Percentiles rank a stretch among this genome's conserved stretches.
Conservation (phyloP, 1,140 invertebrate genomes). For the Geopemphigus sp. region DNA sequence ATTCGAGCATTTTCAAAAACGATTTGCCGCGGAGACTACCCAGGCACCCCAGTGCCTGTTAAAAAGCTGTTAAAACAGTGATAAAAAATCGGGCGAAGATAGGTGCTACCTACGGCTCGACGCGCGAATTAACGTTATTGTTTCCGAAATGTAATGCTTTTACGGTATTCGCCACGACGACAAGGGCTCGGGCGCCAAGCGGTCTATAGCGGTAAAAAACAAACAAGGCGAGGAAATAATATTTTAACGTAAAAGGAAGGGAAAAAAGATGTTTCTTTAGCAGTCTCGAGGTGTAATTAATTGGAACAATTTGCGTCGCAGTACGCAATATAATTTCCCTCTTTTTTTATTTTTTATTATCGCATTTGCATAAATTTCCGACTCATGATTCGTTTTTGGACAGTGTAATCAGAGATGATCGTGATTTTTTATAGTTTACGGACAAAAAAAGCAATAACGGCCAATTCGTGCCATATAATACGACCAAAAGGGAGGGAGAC, state of each 20-base stretch:
- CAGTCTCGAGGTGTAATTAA: conserved; percentile 42
- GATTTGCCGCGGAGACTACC: neutral
- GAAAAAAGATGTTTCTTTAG: conserved; percentile 45
- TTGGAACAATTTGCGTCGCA: conserved; percentile 34
- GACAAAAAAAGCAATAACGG: neutral
- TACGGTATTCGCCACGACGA: neutral
- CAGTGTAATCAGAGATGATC: conserved; percentile 33
- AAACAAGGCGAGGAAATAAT: conserved; percentile 13
- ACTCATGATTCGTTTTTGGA: conserved; percentile 10
- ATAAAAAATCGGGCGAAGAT: conserved; percentile 19
- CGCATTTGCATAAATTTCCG: conserved; percentile 43
- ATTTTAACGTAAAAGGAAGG: neutral
- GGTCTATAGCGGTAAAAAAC: neutral
- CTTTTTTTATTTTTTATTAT: conserved; percentile 26
- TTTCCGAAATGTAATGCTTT: conserved; percentile 39
- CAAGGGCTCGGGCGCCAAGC: neutral
- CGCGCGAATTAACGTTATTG: conserved; percentile 44
- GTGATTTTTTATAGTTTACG: conserved; percentile 27
- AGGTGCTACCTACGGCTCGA: neutral
- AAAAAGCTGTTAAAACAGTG: conserved; percentile 48
- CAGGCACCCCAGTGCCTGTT: neutral
- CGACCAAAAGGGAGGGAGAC: neutral
- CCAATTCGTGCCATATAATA: neutral
- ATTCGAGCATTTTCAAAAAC: conserved; percentile 16
- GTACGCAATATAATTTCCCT: neutral